phyloP scores from a whole-genome alignment of 2,888 invertebrate species.

The Calliopum simillimum region DNA sequence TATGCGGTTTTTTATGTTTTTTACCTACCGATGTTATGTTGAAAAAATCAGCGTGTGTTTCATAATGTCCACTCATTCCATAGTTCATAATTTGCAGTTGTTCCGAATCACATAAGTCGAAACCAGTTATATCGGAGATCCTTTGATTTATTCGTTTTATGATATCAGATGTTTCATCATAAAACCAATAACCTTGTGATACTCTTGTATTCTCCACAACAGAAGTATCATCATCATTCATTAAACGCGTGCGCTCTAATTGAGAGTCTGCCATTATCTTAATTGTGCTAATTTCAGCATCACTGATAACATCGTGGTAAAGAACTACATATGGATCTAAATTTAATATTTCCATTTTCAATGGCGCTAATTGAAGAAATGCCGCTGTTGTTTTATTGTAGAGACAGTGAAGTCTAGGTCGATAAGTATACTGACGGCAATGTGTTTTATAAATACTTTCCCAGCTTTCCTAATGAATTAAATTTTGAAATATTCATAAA shows the following conservation, averaged over 20 bases:
- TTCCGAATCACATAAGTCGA: constrained; percentile 55
- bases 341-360: too few relatives aligned
- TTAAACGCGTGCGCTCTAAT: constrained; percentile 57
- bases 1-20: not conserved
- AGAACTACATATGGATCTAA: constrained; percentile 61
- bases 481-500: too few relatives aligned
- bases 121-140: constrained; percentile 59
- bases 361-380: too few relatives aligned
- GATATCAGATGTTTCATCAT: constrained; percentile 45
- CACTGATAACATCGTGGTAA: constrained; percentile 57
- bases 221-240: constrained; percentile 19
- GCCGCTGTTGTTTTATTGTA: too few relatives aligned
- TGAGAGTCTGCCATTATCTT: constrained; percentile 51
- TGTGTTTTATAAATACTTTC: too few relatives aligned
- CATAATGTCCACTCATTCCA: constrained; percentile 62
- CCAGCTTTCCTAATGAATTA: too few relatives aligned
- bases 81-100: constrained; percentile 62
- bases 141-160: constrained; percentile 52
- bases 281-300: constrained; percentile 55
- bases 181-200: constrained; percentile 61
- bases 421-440: too few relatives aligned
- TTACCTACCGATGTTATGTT: constrained; percentile 51
- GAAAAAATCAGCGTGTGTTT: constrained; percentile 58
- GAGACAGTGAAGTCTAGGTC: too few relatives aligned
- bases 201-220: constrained; percentile 52